Evolutionary conservation across 1,140 invertebrate genomes (phyloP).

Genomic region (Venturia canescens): DNA sequence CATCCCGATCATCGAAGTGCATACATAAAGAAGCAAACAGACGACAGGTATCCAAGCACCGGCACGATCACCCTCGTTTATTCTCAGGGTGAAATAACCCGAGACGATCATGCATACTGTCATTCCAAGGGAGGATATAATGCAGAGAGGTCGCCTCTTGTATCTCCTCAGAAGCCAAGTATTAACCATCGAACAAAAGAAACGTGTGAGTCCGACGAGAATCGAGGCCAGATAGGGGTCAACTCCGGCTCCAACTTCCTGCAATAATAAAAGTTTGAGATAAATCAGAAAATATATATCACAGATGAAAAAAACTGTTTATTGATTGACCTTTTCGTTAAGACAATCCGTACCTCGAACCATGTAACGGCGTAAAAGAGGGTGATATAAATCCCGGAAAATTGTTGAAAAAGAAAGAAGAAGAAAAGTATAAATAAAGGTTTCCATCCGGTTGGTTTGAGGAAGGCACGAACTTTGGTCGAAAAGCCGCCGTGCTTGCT

Average conservation of each 20-base stretch:
- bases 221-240: slow-evolving; percentile 79
- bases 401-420: slow-evolving; percentile 81
- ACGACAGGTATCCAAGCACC: slow-evolving; percentile 72
- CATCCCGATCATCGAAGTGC: slow-evolving; percentile 79
- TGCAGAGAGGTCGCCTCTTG: slow-evolving; percentile 76
- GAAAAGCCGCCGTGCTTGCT: slow-evolving; percentile 63
- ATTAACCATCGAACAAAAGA: slow-evolving; percentile 79
- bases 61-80: slow-evolving; percentile 66
- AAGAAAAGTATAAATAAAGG: slow-evolving; percentile 78
- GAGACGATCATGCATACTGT: slow-evolving; percentile 76
- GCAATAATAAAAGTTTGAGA: slow-evolving; percentile 52
- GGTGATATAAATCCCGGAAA: slow-evolving; percentile 82
- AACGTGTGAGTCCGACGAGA: slow-evolving; percentile 81
- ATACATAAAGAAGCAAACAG: slow-evolving; percentile 78
- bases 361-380: slow-evolving; percentile 84
- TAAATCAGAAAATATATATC: neutral
- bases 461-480: slow-evolving; percentile 71
- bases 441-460: slow-evolving; percentile 80
- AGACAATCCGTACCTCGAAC: slow-evolving; percentile 71
- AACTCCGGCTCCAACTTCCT: slow-evolving; percentile 76
- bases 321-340: neutral
- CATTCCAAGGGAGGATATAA: slow-evolving; percentile 77
- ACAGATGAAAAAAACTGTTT: neutral
- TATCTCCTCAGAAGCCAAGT: slow-evolving; percentile 77
- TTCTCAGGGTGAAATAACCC: slow-evolving; percentile 76